phyloP scores from a whole-genome alignment of 2,888 invertebrate genomes.

The Hydropsyche betteni region DNA sequence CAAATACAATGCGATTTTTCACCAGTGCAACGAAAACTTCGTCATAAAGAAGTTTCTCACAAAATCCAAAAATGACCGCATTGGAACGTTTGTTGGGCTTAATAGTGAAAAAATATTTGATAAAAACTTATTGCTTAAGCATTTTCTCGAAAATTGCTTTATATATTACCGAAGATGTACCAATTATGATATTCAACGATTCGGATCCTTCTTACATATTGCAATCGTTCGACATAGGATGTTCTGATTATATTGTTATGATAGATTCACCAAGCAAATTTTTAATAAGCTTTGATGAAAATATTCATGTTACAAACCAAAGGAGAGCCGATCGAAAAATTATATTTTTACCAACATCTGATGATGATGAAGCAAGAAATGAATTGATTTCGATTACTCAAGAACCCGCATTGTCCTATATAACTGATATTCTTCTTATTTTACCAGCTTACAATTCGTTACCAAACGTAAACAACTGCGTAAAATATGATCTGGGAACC shows the following conservation, averaged over 20 bases:
- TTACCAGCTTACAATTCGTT: conserved; percentile 52
- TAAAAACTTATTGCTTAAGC: conserved; percentile 52
- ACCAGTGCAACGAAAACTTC: too few relatives aligned
- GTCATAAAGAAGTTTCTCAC: too few relatives aligned
- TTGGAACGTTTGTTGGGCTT: conserved; percentile 48
- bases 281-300: conserved; percentile 59
- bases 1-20: too few relatives aligned
- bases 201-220: conserved; percentile 45
- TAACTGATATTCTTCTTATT: conserved; percentile 59
- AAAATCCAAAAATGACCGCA: neutral
- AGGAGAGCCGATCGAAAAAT: conserved; percentile 63
- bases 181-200: conserved; percentile 45
- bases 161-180: conserved; percentile 36
- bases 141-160: conserved; percentile 52
- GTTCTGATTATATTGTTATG: conserved; percentile 62
- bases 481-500: conserved; percentile 58
- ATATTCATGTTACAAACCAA: conserved; percentile 58
- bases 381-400: conserved; percentile 54
- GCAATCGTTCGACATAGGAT: conserved; percentile 59
- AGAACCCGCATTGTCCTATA: conserved; percentile 57
- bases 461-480: conserved; percentile 53
- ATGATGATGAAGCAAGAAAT: conserved; percentile 49
- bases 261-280: conserved; percentile 58
- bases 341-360: conserved; percentile 58
- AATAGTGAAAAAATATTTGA: conserved; percentile 53